Percentiles rank a stretch among this genome's conserved stretches.
Conservation (phyloP, 2,113 vertebrate species). For the Bucco capensis region DNA sequence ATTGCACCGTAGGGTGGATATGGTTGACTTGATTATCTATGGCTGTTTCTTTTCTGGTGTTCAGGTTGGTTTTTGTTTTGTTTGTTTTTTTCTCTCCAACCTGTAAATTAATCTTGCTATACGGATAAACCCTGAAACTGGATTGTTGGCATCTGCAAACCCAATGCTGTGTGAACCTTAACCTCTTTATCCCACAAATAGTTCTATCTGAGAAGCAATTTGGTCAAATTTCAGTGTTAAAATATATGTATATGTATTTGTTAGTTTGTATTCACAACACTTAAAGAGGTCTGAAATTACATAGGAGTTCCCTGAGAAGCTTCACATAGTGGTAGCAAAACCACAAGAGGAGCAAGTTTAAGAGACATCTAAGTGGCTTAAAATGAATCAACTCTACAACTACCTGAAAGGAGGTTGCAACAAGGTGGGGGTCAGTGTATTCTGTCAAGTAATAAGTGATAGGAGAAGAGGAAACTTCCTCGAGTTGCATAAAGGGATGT, state of each 20-base stretch:
- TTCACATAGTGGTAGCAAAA: neutral
- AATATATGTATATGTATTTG: neutral
- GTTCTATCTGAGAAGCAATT: neutral
- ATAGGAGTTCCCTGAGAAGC: neutral
- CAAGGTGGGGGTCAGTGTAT: too few species aligned
- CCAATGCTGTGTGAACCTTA: neutral
- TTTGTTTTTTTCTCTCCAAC: neutral
- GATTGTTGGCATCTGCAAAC: neutral
- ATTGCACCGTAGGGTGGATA: neutral
- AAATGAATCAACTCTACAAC: neutral
- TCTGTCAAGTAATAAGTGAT: too few species aligned
- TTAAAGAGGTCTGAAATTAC: neutral
- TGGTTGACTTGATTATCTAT: neutral
- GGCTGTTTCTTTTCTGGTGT: neutral
- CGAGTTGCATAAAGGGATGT: too few species aligned
- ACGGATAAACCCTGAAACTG: neutral
- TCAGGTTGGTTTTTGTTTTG: fast-evolving
- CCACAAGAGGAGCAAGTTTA: neutral
- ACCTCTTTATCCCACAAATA: neutral
- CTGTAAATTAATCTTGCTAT: neutral
- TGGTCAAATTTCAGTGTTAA: neutral
- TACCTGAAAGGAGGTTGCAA: too few species aligned
- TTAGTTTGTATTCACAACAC: neutral
- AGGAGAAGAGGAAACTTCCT: too few species aligned
- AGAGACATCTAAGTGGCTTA: neutral